Percentiles rank a stretch among this genome's conserved stretches.
Conservation (phyloP, 2,797 vertebrate species). For the Anas bernieri region DNA sequence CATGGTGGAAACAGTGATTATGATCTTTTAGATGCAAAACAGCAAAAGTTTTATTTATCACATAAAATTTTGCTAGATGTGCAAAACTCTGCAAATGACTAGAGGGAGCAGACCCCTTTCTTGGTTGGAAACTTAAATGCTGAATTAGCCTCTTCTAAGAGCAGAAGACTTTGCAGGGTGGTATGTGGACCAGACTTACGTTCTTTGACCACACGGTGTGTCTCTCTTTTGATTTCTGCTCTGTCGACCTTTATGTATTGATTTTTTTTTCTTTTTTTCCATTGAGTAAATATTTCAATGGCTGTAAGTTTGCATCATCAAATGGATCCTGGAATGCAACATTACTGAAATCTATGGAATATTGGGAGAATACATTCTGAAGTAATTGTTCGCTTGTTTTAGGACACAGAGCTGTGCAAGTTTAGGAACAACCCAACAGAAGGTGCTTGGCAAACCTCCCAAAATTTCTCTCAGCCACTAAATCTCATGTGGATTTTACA, state of each 20-base stretch:
- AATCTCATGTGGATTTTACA: conserved; percentile 30
- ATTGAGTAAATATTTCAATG: conserved; percentile 9
- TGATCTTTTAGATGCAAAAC: background rate
- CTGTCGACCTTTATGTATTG: background rate
- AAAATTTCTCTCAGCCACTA: background rate
- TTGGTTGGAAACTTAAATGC: background rate
- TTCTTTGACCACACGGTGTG: background rate
- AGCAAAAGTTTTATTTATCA: background rate
- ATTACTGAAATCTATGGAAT: conserved; percentile 59
- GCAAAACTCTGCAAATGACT: background rate
- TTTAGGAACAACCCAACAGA: background rate
- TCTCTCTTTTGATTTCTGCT: background rate
- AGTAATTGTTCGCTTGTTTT: conserved; percentile 30
- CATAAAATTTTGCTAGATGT: background rate
- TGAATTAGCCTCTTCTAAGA: background rate
- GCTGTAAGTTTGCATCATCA: conserved; percentile 39
- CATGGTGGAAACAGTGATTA: background rate
- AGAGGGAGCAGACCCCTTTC: background rate
- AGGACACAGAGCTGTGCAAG: background rate
- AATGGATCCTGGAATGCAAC: conserved; percentile 33
- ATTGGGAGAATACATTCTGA: conserved; percentile 48
- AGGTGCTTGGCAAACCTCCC: background rate
- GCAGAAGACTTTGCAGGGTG: background rate
- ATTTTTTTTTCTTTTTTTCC: background rate
- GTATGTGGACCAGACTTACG: background rate